These are phyloP conservation scores for Eupithecia exiguata DNA, from an alignment of 2,888 invertebrate species.

Conservation along the genomic window DNA sequence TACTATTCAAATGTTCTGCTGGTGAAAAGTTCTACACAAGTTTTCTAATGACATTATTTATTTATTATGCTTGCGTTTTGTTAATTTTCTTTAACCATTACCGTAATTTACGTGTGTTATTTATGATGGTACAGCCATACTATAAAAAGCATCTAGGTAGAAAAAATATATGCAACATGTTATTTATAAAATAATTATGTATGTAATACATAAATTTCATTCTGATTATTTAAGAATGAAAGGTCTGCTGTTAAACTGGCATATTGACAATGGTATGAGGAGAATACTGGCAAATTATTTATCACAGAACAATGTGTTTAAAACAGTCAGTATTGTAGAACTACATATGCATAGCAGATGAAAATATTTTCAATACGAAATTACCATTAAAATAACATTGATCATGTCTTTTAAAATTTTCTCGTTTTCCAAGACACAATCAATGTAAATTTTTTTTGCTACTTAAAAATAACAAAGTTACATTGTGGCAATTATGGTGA, in stretches of 20 bases:
- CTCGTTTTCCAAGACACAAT: neutral
- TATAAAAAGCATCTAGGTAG: constrained; percentile 20
- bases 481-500: neutral
- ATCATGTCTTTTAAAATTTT: neutral
- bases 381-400: neutral
- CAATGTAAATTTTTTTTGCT: neutral
- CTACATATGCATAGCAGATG: constrained; percentile 6
- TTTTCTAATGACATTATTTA: constrained; percentile 81
- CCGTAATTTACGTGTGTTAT: constrained; percentile 57
- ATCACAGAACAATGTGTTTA: constrained; percentile 15
- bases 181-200: constrained; percentile 49
- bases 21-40: constrained; percentile 68
- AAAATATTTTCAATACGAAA: neutral
- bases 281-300: constrained; percentile 1
- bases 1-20: constrained; percentile 72
- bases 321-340: constrained; percentile 15
- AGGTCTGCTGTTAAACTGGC: constrained; percentile 15
- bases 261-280: neutral
- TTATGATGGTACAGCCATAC: constrained; percentile 52
- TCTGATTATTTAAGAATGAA: constrained; percentile 6
- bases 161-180: constrained; percentile 31
- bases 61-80: constrained; percentile 81
- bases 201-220: constrained; percentile 35
- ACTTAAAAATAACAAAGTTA: constrained; percentile 6
- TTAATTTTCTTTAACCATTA: constrained; percentile 71